Conservation (phyloP, 1,140 invertebrate species). For the Chelonus insularis region DNA sequence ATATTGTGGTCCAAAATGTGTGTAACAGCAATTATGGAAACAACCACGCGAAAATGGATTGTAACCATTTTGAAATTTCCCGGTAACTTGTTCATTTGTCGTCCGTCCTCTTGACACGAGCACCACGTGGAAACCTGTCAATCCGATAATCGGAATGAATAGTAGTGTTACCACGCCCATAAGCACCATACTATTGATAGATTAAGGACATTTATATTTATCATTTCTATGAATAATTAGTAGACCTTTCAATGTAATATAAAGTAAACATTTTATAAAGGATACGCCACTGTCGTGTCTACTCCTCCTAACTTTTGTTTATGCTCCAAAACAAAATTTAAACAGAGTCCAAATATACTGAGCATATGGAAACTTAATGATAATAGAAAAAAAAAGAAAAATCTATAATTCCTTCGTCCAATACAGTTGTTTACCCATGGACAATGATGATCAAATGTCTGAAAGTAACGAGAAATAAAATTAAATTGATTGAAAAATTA, state of each 20-base stretch:
- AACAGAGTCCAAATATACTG: slow-evolving; percentile 90
- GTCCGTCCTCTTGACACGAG: slow-evolving; percentile 96
- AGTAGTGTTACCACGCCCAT: slow-evolving; percentile 89
- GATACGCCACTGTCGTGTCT: slow-evolving; percentile 90
- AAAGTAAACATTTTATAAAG: slow-evolving; percentile 61
- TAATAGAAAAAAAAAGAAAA: slow-evolving; percentile 97
- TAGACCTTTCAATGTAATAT: too few relatives aligned
- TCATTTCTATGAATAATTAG: too few relatives aligned
- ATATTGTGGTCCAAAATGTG: slow-evolving; percentile 94
- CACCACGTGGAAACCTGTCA: slow-evolving; percentile 97
- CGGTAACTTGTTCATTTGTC: slow-evolving; percentile 99
- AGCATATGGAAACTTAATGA: slow-evolving; percentile 97
- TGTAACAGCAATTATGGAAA: slow-evolving; percentile 91
- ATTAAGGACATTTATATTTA: slow-evolving; percentile 42
- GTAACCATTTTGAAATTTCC: slow-evolving; percentile 95
- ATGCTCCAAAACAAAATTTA: slow-evolving; percentile 88
- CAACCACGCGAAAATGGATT: slow-evolving; percentile 96
- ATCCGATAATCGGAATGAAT: slow-evolving; percentile 94
- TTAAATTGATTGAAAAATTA: too few relatives aligned
- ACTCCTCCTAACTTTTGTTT: slow-evolving; percentile 79
- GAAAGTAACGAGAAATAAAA: slow-evolving; percentile 58
- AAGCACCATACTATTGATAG: slow-evolving; percentile 77
- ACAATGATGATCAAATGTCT: slow-evolving; percentile 99
- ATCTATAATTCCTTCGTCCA: slow-evolving; percentile 96
- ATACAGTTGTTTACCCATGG: slow-evolving; percentile 99